Conservation (phyloP, 2,113 vertebrate genomes). For the Oxyruncus cristatus region DNA sequence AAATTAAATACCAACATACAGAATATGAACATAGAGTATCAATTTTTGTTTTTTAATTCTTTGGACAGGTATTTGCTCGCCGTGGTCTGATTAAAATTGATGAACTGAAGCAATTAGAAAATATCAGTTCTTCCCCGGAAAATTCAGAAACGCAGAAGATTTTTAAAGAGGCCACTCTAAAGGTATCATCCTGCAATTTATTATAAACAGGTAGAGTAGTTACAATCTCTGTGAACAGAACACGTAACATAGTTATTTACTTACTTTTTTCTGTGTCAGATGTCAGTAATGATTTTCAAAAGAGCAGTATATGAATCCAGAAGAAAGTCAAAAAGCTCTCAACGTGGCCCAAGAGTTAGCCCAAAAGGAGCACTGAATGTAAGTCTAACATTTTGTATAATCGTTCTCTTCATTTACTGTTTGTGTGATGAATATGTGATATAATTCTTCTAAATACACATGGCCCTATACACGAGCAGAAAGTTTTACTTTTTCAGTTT, state of each 20-base stretch:
- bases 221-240: background rate
- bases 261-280: slow-evolving; percentile 66
- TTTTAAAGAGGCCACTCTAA: slow-evolving; percentile 87
- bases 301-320: slow-evolving; percentile 82
- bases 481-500: background rate
- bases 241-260: background rate
- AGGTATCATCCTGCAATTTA: slow-evolving; percentile 74
- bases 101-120: slow-evolving; percentile 82
- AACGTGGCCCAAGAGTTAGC: slow-evolving; percentile 71
- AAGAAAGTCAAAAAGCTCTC: slow-evolving; percentile 76
- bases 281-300: slow-evolving; percentile 92
- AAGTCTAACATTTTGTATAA: slow-evolving; percentile 47
- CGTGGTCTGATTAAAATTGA: slow-evolving; percentile 87
- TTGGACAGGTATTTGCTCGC: slow-evolving; percentile 85
- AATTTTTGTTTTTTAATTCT: background rate
- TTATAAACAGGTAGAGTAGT: background rate
- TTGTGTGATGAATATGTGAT: background rate
- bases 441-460: background rate
- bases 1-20: background rate
- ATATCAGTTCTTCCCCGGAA: slow-evolving; percentile 58
- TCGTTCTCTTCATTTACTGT: background rate
- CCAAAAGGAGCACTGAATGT: slow-evolving; percentile 79
- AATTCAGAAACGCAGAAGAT: slow-evolving; percentile 70
- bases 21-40: background rate
- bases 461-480: background rate